Percentiles rank a stretch among this genome's conserved stretches.
phyloP scores from a whole-genome alignment of 92 coral and sea anemone genomes.

The Palythoa grandis region DNA sequence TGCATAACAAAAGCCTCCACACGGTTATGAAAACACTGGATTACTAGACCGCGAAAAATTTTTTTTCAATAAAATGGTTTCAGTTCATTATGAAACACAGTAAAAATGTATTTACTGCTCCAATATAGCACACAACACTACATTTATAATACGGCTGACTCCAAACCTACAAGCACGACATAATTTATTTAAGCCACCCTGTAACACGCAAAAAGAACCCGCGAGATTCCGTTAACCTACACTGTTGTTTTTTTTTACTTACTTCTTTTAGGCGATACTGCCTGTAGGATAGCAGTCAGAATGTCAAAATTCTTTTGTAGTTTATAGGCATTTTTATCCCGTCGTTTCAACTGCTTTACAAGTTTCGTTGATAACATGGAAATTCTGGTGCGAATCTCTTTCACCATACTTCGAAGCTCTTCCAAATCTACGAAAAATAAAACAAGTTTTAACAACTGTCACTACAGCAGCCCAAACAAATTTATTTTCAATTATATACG shows the following conservation, averaged over 20 bases:
- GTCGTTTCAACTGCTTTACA: conserved; percentile 91
- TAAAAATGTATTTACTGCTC: neutral
- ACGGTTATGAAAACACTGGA: neutral
- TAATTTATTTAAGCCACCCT: neutral
- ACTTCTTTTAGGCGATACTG: conserved; percentile 97
- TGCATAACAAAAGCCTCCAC: conserved; percentile 31
- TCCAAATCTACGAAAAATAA: conserved; percentile 67
- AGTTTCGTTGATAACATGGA: conserved; percentile 95
- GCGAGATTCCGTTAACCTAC: conserved; percentile 1
- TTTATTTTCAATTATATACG: conserved; percentile 21
- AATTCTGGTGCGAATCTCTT: conserved; percentile 84
- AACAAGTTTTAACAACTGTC: conserved; percentile 16
- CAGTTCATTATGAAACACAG: neutral
- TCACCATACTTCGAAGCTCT: conserved; percentile 81
- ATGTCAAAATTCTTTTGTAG: conserved; percentile 93
- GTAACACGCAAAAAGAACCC: conserved; percentile 13
- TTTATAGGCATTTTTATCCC: conserved; percentile 96
- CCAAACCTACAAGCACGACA: conserved; percentile 7
- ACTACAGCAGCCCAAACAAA: neutral
- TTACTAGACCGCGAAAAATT: neutral
- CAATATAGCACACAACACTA: neutral
- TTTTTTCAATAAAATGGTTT: neutral
- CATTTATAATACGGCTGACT: neutral
- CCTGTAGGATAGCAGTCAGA: conserved; percentile 95
- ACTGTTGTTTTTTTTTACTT: conserved; percentile 42